These are phyloP conservation scores for Morinoia aosen DNA, from an alignment of 2,888 invertebrate genomes.

Conservation along the genomic window DNA sequence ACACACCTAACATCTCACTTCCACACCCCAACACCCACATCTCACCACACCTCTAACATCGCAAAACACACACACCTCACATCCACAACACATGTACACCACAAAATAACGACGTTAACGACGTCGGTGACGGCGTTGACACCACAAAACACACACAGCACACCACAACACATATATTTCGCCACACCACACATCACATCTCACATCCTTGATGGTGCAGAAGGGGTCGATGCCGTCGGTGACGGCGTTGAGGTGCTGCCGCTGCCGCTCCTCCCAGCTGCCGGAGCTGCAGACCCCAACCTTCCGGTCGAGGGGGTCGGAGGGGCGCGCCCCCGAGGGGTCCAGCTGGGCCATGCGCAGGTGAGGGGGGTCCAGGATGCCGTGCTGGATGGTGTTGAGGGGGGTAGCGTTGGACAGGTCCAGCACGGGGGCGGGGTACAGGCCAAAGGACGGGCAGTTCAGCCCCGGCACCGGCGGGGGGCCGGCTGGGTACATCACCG, in stretches of 20 bases:
- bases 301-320: constrained; percentile 59
- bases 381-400: constrained; percentile 67
- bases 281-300: constrained; percentile 44
- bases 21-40: too few species aligned
- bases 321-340: constrained; percentile 61
- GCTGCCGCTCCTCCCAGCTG: constrained; percentile 57
- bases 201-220: constrained; percentile 52
- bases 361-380: constrained; percentile 67
- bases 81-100: not conserved
- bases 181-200: not conserved
- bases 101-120: too few species aligned
- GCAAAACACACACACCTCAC: not conserved
- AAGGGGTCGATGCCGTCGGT: constrained; percentile 62
- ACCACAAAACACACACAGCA: not conserved
- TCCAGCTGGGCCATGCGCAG: constrained; percentile 65
- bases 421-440: constrained; percentile 54
- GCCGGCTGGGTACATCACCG: not conserved
- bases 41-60: not conserved
- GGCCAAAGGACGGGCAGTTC: constrained; percentile 12
- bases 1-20: too few species aligned
- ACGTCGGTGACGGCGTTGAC: not conserved
- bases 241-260: constrained; percentile 65
- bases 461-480: not conserved
- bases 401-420: constrained; percentile 63
- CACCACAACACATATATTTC: not conserved